These are phyloP conservation scores for Rhegmatorhina hoffmannsi DNA, from an alignment of 2,113 vertebrate species.

Conservation along the genomic window DNA sequence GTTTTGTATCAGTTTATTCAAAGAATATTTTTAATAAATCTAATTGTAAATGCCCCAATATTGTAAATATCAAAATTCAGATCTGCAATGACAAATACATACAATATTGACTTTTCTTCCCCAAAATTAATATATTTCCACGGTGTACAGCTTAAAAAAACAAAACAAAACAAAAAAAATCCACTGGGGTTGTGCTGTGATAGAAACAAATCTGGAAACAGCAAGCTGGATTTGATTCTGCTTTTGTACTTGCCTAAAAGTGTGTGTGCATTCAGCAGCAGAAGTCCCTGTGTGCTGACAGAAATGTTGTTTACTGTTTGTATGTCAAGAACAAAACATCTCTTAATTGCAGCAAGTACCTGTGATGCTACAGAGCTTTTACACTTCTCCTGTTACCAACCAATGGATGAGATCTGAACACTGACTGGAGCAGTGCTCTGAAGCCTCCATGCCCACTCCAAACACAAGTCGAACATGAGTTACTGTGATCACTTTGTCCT, in stretches of 20 bases:
- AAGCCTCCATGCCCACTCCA: not conserved
- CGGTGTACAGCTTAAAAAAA: not conserved
- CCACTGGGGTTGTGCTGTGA: not conserved
- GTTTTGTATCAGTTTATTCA: not conserved
- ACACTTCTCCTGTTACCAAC: not conserved
- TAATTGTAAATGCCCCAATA: not conserved
- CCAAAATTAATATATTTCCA: not conserved
- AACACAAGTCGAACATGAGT: not conserved
- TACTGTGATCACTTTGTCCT: not conserved
- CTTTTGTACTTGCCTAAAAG: not conserved
- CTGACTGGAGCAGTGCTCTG: not conserved
- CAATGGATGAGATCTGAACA: fast-evolving
- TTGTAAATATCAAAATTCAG: not conserved
- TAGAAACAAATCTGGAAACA: not conserved
- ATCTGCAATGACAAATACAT: not conserved
- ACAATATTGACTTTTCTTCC: not conserved
- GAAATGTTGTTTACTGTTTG: not conserved
- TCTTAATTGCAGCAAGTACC: not conserved
- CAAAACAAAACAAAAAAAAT: not conserved
- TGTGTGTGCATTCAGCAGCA: not conserved
- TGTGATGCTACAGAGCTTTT: not conserved
- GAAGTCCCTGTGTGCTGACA: not conserved
- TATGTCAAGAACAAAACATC: not conserved
- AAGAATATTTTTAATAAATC: not conserved
- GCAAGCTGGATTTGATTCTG: not conserved